A percentile compares a stretch with the other conserved stretches of the same genome.
phyloP scores from a whole-genome alignment of 2,888 invertebrate genomes.

The Lordiphosa fenestrarum region DNA sequence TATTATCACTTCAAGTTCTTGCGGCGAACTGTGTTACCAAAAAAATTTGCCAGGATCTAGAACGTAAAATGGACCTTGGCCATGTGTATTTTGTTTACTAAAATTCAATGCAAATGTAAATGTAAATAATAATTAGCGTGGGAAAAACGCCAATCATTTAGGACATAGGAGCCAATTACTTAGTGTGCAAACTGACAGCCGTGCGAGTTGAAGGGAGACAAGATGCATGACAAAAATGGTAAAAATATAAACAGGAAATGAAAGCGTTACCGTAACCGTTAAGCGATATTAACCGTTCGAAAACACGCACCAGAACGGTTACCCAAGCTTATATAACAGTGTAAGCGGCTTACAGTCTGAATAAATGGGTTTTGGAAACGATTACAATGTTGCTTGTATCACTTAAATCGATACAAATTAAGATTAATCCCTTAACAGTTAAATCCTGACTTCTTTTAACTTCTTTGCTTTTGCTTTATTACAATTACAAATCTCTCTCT shows the following conservation, averaged over 20 bases:
- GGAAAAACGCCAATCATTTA: constrained; percentile 59
- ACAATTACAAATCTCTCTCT: constrained; percentile 1
- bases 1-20: constrained; percentile 38
- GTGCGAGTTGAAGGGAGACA: background rate
- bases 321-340: too few relatives aligned
- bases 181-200: constrained; percentile 21
- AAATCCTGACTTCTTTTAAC: too few relatives aligned
- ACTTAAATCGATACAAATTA: too few relatives aligned
- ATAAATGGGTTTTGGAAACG: too few relatives aligned
- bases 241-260: background rate
- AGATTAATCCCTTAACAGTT: too few relatives aligned
- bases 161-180: constrained; percentile 55
- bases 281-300: too few relatives aligned
- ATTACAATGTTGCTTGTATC: too few relatives aligned
- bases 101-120: constrained; percentile 18
- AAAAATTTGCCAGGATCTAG: constrained; percentile 25
- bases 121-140: constrained; percentile 72
- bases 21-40: constrained; percentile 21
- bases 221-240: background rate
- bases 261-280: too few relatives aligned
- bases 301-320: too few relatives aligned
- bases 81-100: constrained; percentile 47
- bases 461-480: constrained; percentile 3
- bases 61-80: constrained; percentile 24
- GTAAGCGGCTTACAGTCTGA: too few relatives aligned